Percentiles rank a stretch among this genome's conserved stretches.
These are phyloP conservation scores for Myotis brandtii DNA, from an alignment of 2,113 vertebrate genomes.

Conservation along the genomic window DNA sequence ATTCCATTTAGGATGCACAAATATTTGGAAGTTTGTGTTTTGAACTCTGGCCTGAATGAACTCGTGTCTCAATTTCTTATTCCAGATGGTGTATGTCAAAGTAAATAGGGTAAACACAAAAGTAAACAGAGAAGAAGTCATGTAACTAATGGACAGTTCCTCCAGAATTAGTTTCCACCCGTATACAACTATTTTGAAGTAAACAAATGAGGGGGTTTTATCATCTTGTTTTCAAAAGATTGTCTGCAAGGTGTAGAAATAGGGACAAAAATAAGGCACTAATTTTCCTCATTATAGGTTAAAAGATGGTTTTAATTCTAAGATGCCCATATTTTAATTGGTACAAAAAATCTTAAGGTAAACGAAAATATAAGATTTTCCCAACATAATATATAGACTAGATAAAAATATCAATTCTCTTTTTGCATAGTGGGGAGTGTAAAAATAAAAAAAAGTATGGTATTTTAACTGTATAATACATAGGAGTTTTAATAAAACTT, in stretches of 20 bases:
- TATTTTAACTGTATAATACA: not conserved
- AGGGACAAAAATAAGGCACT: not conserved
- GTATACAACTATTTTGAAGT: slow-evolving; percentile 45
- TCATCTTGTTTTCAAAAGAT: slow-evolving; percentile 40
- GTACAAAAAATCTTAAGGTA: not conserved
- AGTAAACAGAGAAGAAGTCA: slow-evolving; percentile 65
- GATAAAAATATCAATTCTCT: not conserved
- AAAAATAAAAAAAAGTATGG: not conserved
- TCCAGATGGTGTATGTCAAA: slow-evolving; percentile 58
- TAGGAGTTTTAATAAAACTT: not conserved
- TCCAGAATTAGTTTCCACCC: slow-evolving; percentile 65
- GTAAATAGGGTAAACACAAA: slow-evolving; percentile 43
- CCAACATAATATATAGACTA: not conserved
- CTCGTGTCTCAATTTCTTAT: slow-evolving; percentile 40
- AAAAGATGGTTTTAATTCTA: not conserved
- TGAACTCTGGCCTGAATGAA: slow-evolving; percentile 56
- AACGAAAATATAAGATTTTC: not conserved
- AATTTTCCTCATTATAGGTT: not conserved
- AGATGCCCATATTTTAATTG: not conserved
- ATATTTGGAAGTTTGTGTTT: slow-evolving; percentile 68
- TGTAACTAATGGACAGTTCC: slow-evolving; percentile 26
- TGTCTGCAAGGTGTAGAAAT: not conserved
- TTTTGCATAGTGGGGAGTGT: not conserved
- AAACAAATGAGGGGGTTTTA: not conserved
- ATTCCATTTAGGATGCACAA: slow-evolving; percentile 46